Base-by-base conservation (phyloP, 2,888 invertebrate species). In the Hyposoter dolosus region DNA sequence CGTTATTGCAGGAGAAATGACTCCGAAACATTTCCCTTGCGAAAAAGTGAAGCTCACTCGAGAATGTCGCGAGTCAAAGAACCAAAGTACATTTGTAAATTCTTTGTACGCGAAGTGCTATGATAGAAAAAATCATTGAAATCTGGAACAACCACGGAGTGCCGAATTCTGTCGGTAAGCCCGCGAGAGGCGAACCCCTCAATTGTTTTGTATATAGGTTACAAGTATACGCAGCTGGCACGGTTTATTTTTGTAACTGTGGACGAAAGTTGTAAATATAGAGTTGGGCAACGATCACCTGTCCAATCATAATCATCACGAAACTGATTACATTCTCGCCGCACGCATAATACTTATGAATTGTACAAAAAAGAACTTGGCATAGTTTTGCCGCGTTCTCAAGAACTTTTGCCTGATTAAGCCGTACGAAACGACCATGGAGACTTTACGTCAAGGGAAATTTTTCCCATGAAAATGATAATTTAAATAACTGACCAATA, bases 211-310 rank as follows among this genome's bases (percentile, higher is more conserved):
- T 23, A 68, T 45, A 53, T 32, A 47, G 43, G 1, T 32, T 19
- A 76, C 28, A 12, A 76, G 35, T 47, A 45, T 28, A 45, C 76
- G 76, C 75, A 40, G 60, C 74, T 69, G 78, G 50, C 78, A 81
- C 72, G 15, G 50, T 77, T 85, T 80, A 86, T 86, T 86, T 83
- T 77, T 86, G 77, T 50, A 86, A 81, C 80, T 43, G 60, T 77
- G 80, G 66, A 53, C 47, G 72, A 80, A 76, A 40, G 32, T 77
- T 83, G 81, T 83, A 86, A 81, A 83, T 83, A 81, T 81, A 83
- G 81, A 78, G n/a, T 80, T 60, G 77, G 77, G 63, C 45, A 74
- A 56, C 45, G 71, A 83, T 74, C 72, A 53, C 65, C 69, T 66
- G 69, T 17, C 15, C 9, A 63, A 69, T 63, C 72, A 66, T 66